These are phyloP conservation scores for Amphipyra berbera DNA, from an alignment of 2,888 invertebrate genomes.

Conservation along the genomic window DNA sequence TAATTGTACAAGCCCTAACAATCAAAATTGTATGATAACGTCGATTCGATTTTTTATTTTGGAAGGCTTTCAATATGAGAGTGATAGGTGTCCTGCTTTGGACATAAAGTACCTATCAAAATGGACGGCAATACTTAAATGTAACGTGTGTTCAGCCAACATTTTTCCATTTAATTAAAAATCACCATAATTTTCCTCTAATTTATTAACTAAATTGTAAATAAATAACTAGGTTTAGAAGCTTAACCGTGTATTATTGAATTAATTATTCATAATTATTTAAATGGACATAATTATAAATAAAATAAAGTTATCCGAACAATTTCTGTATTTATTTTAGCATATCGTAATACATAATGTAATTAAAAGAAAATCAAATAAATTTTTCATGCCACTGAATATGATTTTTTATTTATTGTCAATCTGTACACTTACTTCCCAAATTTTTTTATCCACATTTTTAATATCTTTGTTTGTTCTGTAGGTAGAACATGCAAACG, in stretches of 20 bases:
- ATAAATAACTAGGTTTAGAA: slow-evolving; percentile 83
- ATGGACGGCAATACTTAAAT: slow-evolving; percentile 23
- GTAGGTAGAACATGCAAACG: no score
- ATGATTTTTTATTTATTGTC: slow-evolving; percentile 55
- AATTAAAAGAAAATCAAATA: slow-evolving; percentile 88
- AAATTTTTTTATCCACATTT: background rate
- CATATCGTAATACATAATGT: slow-evolving; percentile 82
- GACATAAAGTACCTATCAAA: no score
- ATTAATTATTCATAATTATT: slow-evolving; percentile 79
- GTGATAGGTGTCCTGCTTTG: no score
- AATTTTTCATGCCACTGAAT: slow-evolving; percentile 88
- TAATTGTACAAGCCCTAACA: no score
- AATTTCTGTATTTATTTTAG: slow-evolving; percentile 89
- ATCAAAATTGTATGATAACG: no score
- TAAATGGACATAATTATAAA: slow-evolving; percentile 78
- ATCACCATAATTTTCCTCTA: slow-evolving; percentile 66
- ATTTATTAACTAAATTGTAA: slow-evolving; percentile 82
- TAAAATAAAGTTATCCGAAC: slow-evolving; percentile 83
- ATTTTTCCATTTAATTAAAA: slow-evolving; percentile 49
- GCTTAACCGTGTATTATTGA: slow-evolving; percentile 81
- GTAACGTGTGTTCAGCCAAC: slow-evolving; percentile 55
- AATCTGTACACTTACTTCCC: background rate
- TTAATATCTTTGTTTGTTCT: background rate
- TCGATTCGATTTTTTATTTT: no score
- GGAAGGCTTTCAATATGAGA: no score